Percentiles rank a stretch among this genome's conserved stretches.
These are phyloP conservation scores for Vultur gryphus DNA, from an alignment of 2,797 vertebrate species.

Conservation along the genomic window DNA sequence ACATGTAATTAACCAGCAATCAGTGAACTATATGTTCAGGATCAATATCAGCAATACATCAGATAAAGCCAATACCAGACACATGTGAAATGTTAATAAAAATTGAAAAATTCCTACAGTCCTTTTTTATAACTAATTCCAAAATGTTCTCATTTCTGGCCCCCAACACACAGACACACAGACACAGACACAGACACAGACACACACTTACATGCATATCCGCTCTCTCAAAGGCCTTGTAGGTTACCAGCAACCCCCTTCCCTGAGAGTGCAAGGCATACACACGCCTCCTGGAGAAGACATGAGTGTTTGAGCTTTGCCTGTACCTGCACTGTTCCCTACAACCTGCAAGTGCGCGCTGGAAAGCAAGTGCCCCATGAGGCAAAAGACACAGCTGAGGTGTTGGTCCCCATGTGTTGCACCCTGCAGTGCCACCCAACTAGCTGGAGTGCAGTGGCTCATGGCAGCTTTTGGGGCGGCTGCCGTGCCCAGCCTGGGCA, in stretches of 20 bases:
- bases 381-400: background rate
- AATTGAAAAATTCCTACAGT: background rate
- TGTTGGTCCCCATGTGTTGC: background rate
- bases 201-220: rapidly evolving
- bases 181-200: rapidly evolving
- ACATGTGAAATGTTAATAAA: background rate
- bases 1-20: rapidly evolving
- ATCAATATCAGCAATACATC: background rate
- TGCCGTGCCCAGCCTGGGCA: background rate
- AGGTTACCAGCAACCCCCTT: background rate
- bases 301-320: background rate
- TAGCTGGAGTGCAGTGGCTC: background rate
- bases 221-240: background rate
- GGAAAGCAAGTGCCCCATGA: rapidly evolving
- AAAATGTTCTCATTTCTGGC: background rate
- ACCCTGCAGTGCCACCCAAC: rapidly evolving
- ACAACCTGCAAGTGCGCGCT: rapidly evolving
- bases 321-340: background rate
- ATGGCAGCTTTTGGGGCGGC: background rate
- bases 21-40: background rate
- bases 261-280: background rate
- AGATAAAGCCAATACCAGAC: background rate
- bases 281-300: rapidly evolving
- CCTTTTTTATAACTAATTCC: background rate
- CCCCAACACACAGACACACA: too few species aligned